phyloP scores from a whole-genome alignment of 2,113 vertebrate species.

The Mixornis gularis region DNA sequence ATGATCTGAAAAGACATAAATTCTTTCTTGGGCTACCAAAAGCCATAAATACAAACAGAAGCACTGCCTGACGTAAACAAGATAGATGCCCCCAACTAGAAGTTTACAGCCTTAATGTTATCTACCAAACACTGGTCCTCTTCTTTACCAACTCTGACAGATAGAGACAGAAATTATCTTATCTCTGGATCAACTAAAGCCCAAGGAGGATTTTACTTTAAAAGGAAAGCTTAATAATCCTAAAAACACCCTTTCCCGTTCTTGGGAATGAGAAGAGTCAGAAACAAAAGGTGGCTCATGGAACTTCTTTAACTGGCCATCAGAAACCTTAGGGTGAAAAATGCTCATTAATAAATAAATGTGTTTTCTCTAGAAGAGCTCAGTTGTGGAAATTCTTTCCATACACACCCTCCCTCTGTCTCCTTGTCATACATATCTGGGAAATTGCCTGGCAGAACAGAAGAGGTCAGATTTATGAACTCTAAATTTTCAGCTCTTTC shows the following conservation, averaged over 20 bases:
- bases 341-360: neutral
- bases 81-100: neutral
- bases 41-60: neutral
- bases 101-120: neutral
- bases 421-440: neutral
- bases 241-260: slow-evolving; percentile 10
- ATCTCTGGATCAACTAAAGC: neutral
- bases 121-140: neutral
- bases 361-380: neutral
- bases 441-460: neutral
- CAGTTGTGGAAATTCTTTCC: slow-evolving; percentile 18
- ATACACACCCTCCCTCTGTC: neutral
- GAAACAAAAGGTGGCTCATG: neutral
- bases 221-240: neutral
- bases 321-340: neutral
- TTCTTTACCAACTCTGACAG: neutral
- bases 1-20: neutral
- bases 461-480: slow-evolving; percentile 35
- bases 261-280: neutral
- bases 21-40: neutral
- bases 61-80: neutral
- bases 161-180: slow-evolving; percentile 8
- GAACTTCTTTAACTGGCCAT: neutral
- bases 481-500: neutral
- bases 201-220: neutral